Evolutionary conservation across 2,113 vertebrate species (phyloP).

Genomic region (Trichechus manatus): DNA sequence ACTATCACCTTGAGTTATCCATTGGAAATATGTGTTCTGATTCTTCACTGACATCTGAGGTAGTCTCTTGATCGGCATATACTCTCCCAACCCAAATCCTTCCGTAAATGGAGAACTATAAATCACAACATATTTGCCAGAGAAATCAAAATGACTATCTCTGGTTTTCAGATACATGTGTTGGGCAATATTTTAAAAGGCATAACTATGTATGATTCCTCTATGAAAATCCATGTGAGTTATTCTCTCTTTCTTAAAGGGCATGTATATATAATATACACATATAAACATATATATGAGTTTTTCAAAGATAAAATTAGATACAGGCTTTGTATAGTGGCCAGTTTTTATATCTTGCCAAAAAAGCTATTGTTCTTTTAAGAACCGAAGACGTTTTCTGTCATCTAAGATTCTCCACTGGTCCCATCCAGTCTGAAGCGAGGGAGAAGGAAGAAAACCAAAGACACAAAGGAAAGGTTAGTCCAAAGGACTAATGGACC

Average conservation of each 20-base stretch:
- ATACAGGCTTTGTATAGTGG: background rate
- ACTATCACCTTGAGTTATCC: background rate
- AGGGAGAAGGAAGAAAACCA: too few relatives aligned
- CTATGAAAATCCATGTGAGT: background rate
- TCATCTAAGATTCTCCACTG: too few relatives aligned
- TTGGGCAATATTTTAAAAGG: conserved; percentile 63
- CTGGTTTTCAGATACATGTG: conserved; percentile 29
- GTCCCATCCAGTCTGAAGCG: too few relatives aligned
- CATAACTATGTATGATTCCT: background rate
- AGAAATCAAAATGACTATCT: conserved; percentile 48
- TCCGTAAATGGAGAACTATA: conserved; percentile 52
- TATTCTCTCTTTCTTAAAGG: background rate
- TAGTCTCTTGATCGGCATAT: background rate
- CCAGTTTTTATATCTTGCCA: conserved; percentile 7
- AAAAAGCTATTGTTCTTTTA: conserved; percentile 21
- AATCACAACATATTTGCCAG: conserved; percentile 73
- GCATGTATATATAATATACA: background rate
- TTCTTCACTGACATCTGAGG: conserved; percentile 44
- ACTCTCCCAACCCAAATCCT: conserved; percentile 62
- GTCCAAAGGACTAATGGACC: too few relatives aligned
- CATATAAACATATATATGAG: background rate
- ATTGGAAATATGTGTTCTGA: conserved; percentile 21
- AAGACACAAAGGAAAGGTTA: too few relatives aligned
- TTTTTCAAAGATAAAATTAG: conserved; percentile 31
- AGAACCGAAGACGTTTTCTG: conserved; percentile 40